Percentiles rank a stretch among this genome's conserved stretches.
These are phyloP conservation scores for Cardinalis cardinalis DNA, from an alignment of 2,113 vertebrate species.

Conservation along the genomic window DNA sequence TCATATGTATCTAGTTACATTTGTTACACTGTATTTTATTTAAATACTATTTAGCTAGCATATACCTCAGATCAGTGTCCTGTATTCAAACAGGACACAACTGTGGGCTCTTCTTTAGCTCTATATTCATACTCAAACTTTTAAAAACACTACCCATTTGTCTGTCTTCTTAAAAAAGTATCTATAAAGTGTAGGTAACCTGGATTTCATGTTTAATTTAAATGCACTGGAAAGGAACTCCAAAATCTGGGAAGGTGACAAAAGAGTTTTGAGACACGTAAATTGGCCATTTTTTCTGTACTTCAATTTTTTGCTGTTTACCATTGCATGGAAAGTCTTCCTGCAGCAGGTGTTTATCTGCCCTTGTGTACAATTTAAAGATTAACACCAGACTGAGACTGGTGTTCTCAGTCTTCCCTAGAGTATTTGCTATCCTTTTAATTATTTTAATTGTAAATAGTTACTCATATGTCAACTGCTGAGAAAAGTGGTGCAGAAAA, in stretches of 20 bases:
- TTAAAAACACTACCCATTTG: neutral
- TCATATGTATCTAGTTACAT: neutral
- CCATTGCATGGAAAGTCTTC: neutral
- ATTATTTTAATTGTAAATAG: neutral
- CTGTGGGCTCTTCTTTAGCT: neutral
- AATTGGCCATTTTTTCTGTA: neutral
- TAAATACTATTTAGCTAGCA: neutral
- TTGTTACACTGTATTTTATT: neutral
- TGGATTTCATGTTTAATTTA: neutral
- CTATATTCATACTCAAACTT: neutral
- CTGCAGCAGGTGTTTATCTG: neutral
- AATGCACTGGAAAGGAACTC: neutral
- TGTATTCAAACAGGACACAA: neutral
- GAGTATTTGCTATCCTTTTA: neutral
- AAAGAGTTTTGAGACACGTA: neutral
- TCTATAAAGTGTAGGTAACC: neutral
- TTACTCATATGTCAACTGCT: neutral
- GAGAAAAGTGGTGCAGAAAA: constrained; percentile 7
- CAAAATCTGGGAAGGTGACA: neutral
- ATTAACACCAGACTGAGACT: neutral
- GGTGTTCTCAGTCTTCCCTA: neutral
- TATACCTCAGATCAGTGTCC: neutral
- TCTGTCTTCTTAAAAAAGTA: neutral
- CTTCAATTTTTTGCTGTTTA: neutral
- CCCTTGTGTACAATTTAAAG: neutral